Conservation (phyloP, 2,797 vertebrate genomes). For the Paguma larvata region DNA sequence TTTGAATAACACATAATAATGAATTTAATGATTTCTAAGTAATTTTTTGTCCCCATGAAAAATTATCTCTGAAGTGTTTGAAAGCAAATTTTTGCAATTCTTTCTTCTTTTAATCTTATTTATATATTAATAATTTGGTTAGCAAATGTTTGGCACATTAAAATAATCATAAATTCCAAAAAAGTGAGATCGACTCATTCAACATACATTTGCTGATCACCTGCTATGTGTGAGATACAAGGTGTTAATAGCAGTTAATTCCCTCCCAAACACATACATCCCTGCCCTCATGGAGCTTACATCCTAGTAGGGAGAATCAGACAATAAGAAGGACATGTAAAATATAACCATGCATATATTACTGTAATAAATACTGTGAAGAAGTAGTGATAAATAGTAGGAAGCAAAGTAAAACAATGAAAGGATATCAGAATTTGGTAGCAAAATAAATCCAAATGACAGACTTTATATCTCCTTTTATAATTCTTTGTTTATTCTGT, state of each 20-base stretch:
- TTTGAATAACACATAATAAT: background rate
- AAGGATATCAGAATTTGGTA: background rate
- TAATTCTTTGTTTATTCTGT: background rate
- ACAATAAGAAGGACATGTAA: background rate
- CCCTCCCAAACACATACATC: background rate
- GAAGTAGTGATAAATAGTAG: background rate
- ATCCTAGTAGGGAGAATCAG: background rate
- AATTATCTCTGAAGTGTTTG: background rate
- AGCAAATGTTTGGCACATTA: background rate
- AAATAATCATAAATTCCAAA: background rate
- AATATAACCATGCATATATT: background rate
- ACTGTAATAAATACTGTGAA: background rate
- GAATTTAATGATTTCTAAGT: background rate
- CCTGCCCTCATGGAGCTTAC: background rate
- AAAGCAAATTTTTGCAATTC: background rate
- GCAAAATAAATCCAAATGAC: background rate
- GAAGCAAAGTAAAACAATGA: background rate
- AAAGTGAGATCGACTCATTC: background rate
- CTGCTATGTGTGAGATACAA: background rate
- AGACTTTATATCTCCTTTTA: background rate
- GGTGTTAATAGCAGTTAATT: background rate
- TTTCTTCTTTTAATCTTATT: background rate
- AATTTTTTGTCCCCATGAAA: background rate
- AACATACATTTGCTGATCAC: background rate
- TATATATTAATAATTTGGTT: background rate